Percentiles rank a stretch among this genome's conserved stretches.
Conservation (phyloP, 2,888 invertebrate genomes). For the Rhodophaea formosa region DNA sequence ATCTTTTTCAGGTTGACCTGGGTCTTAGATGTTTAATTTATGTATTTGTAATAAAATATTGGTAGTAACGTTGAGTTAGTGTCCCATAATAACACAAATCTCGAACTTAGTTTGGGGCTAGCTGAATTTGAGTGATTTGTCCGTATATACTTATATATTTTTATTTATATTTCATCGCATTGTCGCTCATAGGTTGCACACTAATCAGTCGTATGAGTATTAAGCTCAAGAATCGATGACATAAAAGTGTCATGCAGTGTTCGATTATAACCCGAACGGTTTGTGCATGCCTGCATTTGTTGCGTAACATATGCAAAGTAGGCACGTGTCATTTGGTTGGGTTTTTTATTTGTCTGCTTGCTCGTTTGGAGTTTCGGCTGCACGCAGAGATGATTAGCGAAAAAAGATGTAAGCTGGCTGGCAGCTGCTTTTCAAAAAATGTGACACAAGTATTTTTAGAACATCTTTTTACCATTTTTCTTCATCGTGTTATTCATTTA, state of each 20-base stretch:
- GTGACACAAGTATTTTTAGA: background rate
- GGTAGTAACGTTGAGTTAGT: too few species aligned
- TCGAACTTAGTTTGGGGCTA: too few species aligned
- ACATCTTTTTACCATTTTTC: background rate
- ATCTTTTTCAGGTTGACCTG: too few species aligned
- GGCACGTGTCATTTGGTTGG: slow-evolving; percentile 47
- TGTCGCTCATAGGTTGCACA: too few species aligned
- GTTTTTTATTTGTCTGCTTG: slow-evolving; percentile 13
- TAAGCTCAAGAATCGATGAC: slow-evolving; percentile 44
- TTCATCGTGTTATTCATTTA: too few species aligned
- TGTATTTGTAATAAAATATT: too few species aligned
- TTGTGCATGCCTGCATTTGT: slow-evolving; percentile 35
- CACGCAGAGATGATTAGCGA: slow-evolving; percentile 14
- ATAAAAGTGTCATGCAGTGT: slow-evolving; percentile 56
- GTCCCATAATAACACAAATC: too few species aligned
- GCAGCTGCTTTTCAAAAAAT: slow-evolving; percentile 12
- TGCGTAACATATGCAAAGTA: slow-evolving; percentile 47
- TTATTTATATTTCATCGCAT: too few species aligned
- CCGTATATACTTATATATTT: too few species aligned
- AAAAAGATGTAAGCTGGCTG: slow-evolving; percentile 7
- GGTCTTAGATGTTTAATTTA: too few species aligned
- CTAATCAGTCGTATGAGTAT: background rate
- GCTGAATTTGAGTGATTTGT: too few species aligned
- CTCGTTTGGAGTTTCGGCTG: background rate
- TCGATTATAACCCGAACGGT: slow-evolving; percentile 42